phyloP scores from a whole-genome alignment of 2,888 invertebrate species.

The Incurvaria masculella region DNA sequence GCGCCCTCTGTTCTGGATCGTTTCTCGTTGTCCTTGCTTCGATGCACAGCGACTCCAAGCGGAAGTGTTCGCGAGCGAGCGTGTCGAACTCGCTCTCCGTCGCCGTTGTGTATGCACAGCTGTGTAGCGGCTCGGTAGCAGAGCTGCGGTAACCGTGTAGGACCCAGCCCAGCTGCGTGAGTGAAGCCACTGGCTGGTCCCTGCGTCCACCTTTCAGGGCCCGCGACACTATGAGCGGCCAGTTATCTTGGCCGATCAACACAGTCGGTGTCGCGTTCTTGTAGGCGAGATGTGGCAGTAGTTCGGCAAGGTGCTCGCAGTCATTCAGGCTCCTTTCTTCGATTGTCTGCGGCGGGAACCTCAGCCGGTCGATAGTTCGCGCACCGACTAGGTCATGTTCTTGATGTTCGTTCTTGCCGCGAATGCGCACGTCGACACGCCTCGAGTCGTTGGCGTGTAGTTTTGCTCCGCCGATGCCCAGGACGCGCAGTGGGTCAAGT shows the following conservation, averaged over 20 bases:
- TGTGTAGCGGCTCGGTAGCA: background rate
- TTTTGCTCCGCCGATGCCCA: background rate
- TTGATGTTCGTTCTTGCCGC: background rate
- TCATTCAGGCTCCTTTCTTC: background rate
- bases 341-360: background rate
- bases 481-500: background rate
- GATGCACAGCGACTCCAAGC: background rate
- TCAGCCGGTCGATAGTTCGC: background rate
- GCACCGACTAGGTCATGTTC: background rate
- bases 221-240: background rate
- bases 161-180: background rate
- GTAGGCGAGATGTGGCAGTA: background rate
- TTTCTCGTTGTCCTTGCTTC: background rate
- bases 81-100: background rate
- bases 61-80: background rate
- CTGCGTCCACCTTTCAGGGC: background rate
- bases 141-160: background rate
- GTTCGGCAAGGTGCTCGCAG: background rate
- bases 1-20: slow-evolving; percentile 1
- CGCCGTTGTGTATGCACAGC: background rate
- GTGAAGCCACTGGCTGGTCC: background rate
- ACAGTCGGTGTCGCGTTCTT: background rate
- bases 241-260: slow-evolving; percentile 1
- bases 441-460: background rate
- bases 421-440: background rate